Evolutionary conservation across 2,113 vertebrate species (phyloP), one percentile per base, ranked within the genome.

Genomic region (Syngnathus typhle): DNA sequence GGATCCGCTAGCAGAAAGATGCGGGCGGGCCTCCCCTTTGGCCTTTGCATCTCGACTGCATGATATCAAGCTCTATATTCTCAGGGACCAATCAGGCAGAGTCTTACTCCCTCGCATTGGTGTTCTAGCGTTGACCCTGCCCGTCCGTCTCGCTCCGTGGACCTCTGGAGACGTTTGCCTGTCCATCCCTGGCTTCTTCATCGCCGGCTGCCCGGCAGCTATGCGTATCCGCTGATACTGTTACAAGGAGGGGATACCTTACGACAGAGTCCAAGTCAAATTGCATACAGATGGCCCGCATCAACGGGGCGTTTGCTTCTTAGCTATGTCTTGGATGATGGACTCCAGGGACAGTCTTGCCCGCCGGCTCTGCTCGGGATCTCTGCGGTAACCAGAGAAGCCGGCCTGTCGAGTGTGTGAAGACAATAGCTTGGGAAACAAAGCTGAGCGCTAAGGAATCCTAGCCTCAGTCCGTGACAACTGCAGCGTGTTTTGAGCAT

Each of bases 201-300:
- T 64, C 59, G 23, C 73, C 60, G 44, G 67, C 80, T 78, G 59
- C 70, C 72, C 64, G 19, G 79, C 78, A 84, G 84, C 75, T 73
- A 71, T 68, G 82, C 64, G 68, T 81, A 61, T 81, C 65, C 72
- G 71, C 82, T 81, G 82, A 86, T 87, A 81, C 75, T 61, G 71
- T 82, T 88, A 74, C 86, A 77, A 63, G 67, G 65, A 32, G 54
- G 74, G 81, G 76, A 74, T 77, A 54, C 73, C 75, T 81, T 74
- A 37, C 79, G 83, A 76, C 51, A 62, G 52, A 67, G 63, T 69
- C 58, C 37, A 75, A 76, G 73, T 72, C 64, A 77, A 76, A 78
- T 76, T 76, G 80, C 79, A 70, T 75, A 88, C 88, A 86, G 85
- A 83, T 89, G 87, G 79, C 69, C 82, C 69, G 43, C 72, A 80